phyloP scores from a whole-genome alignment of 2,797 vertebrate genomes.

The Gymnothorax reevesii region DNA sequence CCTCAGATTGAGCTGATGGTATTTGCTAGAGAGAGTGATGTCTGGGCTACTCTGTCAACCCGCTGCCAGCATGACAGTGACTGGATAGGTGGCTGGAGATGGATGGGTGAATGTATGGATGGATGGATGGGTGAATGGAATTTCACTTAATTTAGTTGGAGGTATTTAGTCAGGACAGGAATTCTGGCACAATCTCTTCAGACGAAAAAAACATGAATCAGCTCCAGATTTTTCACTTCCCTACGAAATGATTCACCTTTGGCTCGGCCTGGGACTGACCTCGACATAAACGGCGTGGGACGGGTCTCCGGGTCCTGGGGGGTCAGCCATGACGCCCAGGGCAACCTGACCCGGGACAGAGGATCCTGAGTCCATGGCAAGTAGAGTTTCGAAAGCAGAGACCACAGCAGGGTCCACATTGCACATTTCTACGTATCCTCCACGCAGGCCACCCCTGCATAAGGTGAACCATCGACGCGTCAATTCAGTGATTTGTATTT shows the following conservation, averaged over 20 bases:
- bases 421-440: constrained; percentile 65
- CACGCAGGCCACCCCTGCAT: constrained; percentile 63
- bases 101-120: too few relatives aligned
- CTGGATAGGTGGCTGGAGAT: too few relatives aligned
- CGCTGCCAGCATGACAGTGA: too few relatives aligned
- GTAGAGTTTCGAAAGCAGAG: constrained; percentile 24
- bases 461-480: background rate
- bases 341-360: constrained; percentile 65
- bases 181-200: too few relatives aligned
- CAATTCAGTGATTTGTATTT: background rate
- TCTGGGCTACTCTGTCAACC: too few relatives aligned
- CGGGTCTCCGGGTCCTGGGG: constrained; percentile 67
- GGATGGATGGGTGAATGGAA: too few relatives aligned
- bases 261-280: constrained; percentile 44
- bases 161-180: too few relatives aligned
- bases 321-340: constrained; percentile 64
- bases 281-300: constrained; percentile 58
- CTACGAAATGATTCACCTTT: too few relatives aligned
- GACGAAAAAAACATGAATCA: background rate
- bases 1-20: too few relatives aligned
- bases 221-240: too few relatives aligned
- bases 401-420: constrained; percentile 62
- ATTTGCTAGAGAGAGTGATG: too few relatives aligned
- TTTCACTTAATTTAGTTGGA: too few relatives aligned
- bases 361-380: background rate